Percentiles rank a stretch among this genome's conserved stretches.
phyloP scores from a whole-genome alignment of 1,140 invertebrate genomes.

The honey bee (Apis mellifera) region DNA sequence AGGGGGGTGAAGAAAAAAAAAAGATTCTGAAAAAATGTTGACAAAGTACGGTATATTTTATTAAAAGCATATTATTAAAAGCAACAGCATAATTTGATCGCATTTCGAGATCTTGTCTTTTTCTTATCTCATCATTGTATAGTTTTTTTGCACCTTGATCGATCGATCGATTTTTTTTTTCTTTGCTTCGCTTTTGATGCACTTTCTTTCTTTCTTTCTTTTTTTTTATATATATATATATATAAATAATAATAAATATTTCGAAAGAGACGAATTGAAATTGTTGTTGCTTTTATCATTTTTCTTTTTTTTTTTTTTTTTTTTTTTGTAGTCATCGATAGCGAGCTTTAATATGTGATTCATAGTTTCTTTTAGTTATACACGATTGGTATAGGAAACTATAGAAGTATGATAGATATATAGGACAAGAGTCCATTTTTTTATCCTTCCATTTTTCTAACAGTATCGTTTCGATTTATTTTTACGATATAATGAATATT shows the following conservation, averaged over 20 bases:
- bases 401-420: neutral
- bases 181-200: conserved; percentile 9
- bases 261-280: neutral
- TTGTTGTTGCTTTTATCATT: neutral
- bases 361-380: neutral
- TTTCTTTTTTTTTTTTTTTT: no score
- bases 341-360: neutral
- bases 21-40: neutral
- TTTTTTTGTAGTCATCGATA: neutral
- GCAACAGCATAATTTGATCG: neutral
- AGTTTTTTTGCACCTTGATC: neutral
- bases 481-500: neutral
- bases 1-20: neutral
- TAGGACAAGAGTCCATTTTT: neutral
- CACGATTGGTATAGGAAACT: neutral
- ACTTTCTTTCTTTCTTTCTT: neutral
- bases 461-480: neutral
- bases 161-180: neutral
- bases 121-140: neutral
- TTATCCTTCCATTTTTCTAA: neutral
- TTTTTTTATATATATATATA: no score
- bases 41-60: neutral
- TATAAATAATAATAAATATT: neutral
- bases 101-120: neutral
- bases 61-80: neutral